Conservation (phyloP, 2,888 invertebrate species). For the Dryocosmus kuriphilus region DNA sequence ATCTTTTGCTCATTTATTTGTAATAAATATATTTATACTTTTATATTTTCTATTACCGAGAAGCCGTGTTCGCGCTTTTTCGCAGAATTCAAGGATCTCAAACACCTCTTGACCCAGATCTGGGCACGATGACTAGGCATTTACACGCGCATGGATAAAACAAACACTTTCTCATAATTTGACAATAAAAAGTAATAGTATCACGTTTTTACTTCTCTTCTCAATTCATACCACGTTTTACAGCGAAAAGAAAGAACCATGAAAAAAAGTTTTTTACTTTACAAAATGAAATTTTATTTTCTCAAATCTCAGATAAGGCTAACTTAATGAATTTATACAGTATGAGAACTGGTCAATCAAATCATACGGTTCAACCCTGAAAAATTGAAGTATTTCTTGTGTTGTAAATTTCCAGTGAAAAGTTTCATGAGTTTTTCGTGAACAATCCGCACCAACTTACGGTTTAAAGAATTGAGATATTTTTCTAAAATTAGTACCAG, state of each 20-base stretch:
- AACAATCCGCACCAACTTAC: too few species aligned
- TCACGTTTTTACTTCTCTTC: not conserved
- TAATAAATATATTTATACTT: not conserved
- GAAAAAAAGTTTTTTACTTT: not conserved
- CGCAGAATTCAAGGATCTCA: constrained; percentile 71
- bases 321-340: too few species aligned
- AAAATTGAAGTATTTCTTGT: too few species aligned
- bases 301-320: too few species aligned
- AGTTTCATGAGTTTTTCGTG: not conserved
- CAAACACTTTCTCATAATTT: constrained; percentile 11
- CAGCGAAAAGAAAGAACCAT: not conserved
- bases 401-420: too few species aligned
- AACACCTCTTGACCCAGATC: constrained; percentile 76
- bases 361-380: too few species aligned
- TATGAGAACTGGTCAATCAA: too few species aligned
- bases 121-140: constrained; percentile 59
- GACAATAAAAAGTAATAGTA: constrained; percentile 2
- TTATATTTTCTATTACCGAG: not conserved
- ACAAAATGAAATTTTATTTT: not conserved
- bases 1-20: not conserved
- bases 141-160: constrained; percentile 42
- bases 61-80: constrained; percentile 43
- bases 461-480: not conserved
- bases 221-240: not conserved
- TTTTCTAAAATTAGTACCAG: not conserved